These are phyloP conservation scores for Arctia plantaginis DNA, from an alignment of 2,888 invertebrate genomes.

Conservation along the genomic window DNA sequence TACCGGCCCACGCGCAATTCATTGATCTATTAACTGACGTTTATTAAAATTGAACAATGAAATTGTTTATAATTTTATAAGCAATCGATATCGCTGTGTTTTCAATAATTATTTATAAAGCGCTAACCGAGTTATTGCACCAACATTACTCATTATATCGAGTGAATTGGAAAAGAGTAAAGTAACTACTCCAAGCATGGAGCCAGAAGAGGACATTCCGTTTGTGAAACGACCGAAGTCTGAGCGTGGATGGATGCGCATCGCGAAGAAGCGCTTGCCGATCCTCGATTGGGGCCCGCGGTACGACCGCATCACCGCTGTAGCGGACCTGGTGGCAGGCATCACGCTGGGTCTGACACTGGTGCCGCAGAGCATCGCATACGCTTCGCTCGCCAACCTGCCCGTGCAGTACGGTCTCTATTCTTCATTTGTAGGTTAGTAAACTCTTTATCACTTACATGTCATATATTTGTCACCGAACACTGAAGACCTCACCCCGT, in stretches of 20 bases:
- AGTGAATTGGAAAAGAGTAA: not conserved
- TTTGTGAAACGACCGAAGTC: conserved; percentile 36
- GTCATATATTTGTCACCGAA: not conserved
- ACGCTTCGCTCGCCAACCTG: conserved; percentile 94
- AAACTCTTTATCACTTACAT: not conserved
- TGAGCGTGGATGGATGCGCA: conserved; percentile 49
- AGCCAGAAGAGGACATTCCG: conserved; percentile 55
- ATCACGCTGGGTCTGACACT: conserved; percentile 95
- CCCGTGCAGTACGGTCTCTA: conserved; percentile 97
- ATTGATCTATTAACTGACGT: conserved; percentile 7
- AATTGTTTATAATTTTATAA: not conserved
- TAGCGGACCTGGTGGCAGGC: conserved; percentile 95
- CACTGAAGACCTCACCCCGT: not conserved
- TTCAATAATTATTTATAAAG: conserved; percentile 1
- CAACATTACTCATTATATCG: not conserved
- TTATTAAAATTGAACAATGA: conserved; percentile 17
- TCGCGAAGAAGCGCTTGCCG: conserved; percentile 73
- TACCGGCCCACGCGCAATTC: conserved; percentile 15
- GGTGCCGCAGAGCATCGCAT: conserved; percentile 97
- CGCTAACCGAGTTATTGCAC: not conserved
- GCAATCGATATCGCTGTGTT: conserved; percentile 7
- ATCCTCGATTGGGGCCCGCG: conserved; percentile 89
- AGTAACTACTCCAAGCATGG: conserved; percentile 40
- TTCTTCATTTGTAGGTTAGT: conserved; percentile 93
- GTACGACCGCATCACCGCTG: conserved; percentile 89